Base-by-base conservation (phyloP, 1,140 invertebrate genomes). In the Bombyx mandarina region DNA sequence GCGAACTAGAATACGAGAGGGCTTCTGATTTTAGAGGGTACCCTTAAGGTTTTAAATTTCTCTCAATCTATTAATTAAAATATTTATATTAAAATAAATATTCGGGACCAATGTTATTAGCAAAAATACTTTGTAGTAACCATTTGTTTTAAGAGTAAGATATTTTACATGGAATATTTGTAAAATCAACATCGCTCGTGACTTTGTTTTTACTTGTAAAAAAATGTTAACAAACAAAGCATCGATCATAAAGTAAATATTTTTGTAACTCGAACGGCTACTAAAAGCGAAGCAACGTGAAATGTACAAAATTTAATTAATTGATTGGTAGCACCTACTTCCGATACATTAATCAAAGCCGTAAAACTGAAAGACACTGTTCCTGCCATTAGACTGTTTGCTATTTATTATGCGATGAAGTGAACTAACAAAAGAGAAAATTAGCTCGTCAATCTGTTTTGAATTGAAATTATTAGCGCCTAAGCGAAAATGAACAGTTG, bases 1-100 rank as follows among this genome's bases (percentile, higher is more conserved):
- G 73, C 66, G 77, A 75, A 78, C 66, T 60, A 77, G 68, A 77
- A 76, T 80, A 83, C 66, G 68, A 77, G 68, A 65, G 65, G 60
- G 57, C 58, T 67, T 77, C 65, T 73, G 64, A 79, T 77, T 82
- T 82, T 73, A 35, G 26, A 2, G 1, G 2, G 26, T 35, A 35
- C 2, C 26, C 26, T 35, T 35, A 35, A 35, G 26, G 26, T 35
- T 35, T 35, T 35, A 35, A 35, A 2, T 35, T 35, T 35, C 26
- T 35, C 26, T 35, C 4, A 35, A 35, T 35, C 4, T 35, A 5
- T 35, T 35, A 35, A 35, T 35, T 35, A 35, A 35, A 35, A 35
- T 3, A 3, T 3, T 5, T 35, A 35, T 5, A 35, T 35, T 35
- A 35, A 35, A 35, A 35, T 35, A 35, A 35, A 35, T 35, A 35